These are phyloP conservation scores for Microchirus variegatus DNA, from an alignment of 2,797 vertebrate genomes.

Conservation along the genomic window DNA sequence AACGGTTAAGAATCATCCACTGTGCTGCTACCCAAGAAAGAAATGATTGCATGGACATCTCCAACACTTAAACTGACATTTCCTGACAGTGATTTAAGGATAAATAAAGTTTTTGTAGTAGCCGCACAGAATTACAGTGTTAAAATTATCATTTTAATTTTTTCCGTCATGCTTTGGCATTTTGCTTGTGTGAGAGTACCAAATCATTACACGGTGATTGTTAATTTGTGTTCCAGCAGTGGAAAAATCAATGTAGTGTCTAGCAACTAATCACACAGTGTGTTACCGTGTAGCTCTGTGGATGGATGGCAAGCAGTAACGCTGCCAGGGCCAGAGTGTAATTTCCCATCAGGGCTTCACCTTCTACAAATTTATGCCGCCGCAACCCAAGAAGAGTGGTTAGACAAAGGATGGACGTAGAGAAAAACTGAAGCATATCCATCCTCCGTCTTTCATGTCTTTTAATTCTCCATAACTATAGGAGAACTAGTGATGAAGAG, in stretches of 20 bases:
- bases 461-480: constrained; percentile 8
- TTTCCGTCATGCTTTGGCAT: constrained; percentile 23
- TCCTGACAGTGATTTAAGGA: constrained; percentile 63
- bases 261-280: constrained; percentile 50
- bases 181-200: constrained; percentile 36
- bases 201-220: constrained; percentile 43
- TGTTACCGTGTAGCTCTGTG: constrained; percentile 33
- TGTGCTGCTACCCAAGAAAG: constrained; percentile 3
- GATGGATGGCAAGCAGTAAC: constrained; percentile 46
- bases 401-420: constrained; percentile 1
- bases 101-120: constrained; percentile 63
- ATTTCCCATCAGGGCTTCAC: constrained; percentile 34
- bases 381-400: constrained; percentile 13
- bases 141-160: constrained; percentile 65
- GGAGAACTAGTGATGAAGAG: constrained; percentile 10
- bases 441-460: constrained; percentile 1
- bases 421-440: background rate
- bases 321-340: constrained; percentile 28
- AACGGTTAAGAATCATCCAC: constrained; percentile 37
- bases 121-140: constrained; percentile 50
- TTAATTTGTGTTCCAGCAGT: constrained; percentile 57
- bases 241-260: constrained; percentile 65
- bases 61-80: constrained; percentile 64
- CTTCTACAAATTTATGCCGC: constrained; percentile 27
- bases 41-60: constrained; percentile 40